phyloP scores from a whole-genome alignment of 2,797 vertebrate genomes.

The Poeciliopsis gracilis region DNA sequence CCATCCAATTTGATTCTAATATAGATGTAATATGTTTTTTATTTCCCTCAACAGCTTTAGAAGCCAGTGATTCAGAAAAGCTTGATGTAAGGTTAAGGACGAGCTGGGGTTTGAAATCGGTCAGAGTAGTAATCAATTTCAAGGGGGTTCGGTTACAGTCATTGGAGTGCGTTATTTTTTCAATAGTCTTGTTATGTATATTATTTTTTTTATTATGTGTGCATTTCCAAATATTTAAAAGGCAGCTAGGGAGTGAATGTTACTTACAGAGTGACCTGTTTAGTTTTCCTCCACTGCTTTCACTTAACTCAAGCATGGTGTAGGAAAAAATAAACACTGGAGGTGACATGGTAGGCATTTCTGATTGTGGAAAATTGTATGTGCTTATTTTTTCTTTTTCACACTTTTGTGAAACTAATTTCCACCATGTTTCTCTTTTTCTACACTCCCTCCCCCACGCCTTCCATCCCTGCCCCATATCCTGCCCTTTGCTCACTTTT shows the following conservation, averaged over 20 bases:
- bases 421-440: conserved; percentile 41
- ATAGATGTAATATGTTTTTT: conserved; percentile 71
- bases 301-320: conserved; percentile 8
- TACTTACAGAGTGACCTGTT: conserved; percentile 72
- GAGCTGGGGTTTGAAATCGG: conserved; percentile 82
- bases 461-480: conserved; percentile 22
- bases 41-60: conserved; percentile 73
- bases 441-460: background rate
- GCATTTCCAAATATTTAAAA: conserved; percentile 60
- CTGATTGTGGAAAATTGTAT: conserved; percentile 50
- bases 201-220: too few relatives aligned
- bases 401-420: conserved; percentile 48
- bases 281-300: conserved; percentile 31
- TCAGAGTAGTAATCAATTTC: conserved; percentile 78
- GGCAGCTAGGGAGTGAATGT: conserved; percentile 61
- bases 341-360: background rate
- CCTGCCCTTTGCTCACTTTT: conserved; percentile 21
- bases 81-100: conserved; percentile 78
- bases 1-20: conserved; percentile 9
- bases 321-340: conserved; percentile 19
- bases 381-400: conserved; percentile 37
- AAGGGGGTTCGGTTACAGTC: conserved; percentile 80
- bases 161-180: conserved; percentile 80
- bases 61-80: conserved; percentile 79
- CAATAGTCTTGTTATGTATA: conserved; percentile 56